Percentiles rank a stretch among this genome's conserved stretches.
These are phyloP conservation scores for Varecia variegata DNA, from an alignment of 2,797 vertebrate genomes.

Conservation along the genomic window DNA sequence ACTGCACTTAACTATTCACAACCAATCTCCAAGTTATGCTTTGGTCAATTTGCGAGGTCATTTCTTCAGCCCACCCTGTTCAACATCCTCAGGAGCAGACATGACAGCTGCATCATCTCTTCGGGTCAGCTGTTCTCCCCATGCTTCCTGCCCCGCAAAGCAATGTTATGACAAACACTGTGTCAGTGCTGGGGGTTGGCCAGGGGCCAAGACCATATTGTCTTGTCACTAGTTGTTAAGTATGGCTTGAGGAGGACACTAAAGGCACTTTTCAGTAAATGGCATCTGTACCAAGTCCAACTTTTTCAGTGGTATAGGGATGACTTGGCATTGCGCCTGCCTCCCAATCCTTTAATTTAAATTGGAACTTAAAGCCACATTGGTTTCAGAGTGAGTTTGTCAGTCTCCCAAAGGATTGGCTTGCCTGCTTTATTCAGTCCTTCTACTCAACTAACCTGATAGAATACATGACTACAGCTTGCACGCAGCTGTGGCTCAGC, in stretches of 20 bases:
- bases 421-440: background rate
- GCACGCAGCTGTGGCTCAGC: background rate
- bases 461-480: fast-evolving
- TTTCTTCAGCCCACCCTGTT: background rate
- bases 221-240: conserved; percentile 47
- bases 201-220: background rate
- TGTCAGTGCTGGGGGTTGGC: background rate
- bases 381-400: background rate
- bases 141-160: background rate
- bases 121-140: background rate
- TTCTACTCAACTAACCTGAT: background rate
- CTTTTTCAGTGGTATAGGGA: fast-evolving
- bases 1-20: background rate
- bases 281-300: background rate
- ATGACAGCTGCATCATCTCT: background rate
- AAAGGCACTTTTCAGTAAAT: background rate
- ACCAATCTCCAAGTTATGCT: background rate
- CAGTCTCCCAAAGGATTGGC: background rate
- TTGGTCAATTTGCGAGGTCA: background rate
- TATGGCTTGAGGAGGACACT: background rate
- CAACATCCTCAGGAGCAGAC: background rate
- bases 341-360: background rate
- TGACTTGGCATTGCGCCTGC: background rate
- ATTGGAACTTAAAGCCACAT: background rate
- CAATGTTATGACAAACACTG: background rate